Base-by-base conservation (phyloP, 2,113 vertebrate genomes). In the Gallinago jamesoni region DNA sequence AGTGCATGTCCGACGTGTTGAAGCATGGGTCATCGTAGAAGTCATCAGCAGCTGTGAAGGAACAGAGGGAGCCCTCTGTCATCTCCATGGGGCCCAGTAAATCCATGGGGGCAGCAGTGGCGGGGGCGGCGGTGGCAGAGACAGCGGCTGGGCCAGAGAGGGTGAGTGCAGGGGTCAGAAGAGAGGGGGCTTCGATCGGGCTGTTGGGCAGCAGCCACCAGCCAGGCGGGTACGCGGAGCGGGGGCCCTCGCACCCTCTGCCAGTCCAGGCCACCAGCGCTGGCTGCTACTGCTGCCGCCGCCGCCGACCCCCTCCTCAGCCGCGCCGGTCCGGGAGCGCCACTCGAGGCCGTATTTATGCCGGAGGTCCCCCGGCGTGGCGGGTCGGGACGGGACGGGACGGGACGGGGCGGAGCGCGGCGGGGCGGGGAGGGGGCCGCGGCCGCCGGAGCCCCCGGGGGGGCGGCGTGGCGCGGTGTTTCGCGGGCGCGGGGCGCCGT, bases 1-100 rank as follows among this genome's bases (percentile, higher is more conserved):
- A 99, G 97, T 98, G 99, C 98, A 99, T 99, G 98, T 99, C 99
- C 3, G 98, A 98, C 8, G 99, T 99, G 97, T 99, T 99, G 97
- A 99, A 99, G 97, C 99, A 99, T 6, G 99, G 99, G 94, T 99
- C 99, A 10, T 99, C 99, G 3, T 99, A 99, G 97, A 99, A 99
- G 83, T 99, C 99, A 19, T 99, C 99, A 1, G 99, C 97, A 1
- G 98, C 96, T 1, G 98, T 72, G 94, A 99, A 99, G 93, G 99
- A 98, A 97, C 98, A 98, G 97, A 99, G 99, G 60, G 99, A 98
- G 91, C 99, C 98, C 95, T 99, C 99, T 79, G 98, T 96, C 97
- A 99, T 96, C 97, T 99, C 99, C 96, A 97, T 96, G 43, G 97
- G 97, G 79, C 94, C 96, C n/a, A 97, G 97, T 97, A 98, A 97